phyloP scores from a whole-genome alignment of 2,113 vertebrate genomes.

The Nycticryphes semicollaris region DNA sequence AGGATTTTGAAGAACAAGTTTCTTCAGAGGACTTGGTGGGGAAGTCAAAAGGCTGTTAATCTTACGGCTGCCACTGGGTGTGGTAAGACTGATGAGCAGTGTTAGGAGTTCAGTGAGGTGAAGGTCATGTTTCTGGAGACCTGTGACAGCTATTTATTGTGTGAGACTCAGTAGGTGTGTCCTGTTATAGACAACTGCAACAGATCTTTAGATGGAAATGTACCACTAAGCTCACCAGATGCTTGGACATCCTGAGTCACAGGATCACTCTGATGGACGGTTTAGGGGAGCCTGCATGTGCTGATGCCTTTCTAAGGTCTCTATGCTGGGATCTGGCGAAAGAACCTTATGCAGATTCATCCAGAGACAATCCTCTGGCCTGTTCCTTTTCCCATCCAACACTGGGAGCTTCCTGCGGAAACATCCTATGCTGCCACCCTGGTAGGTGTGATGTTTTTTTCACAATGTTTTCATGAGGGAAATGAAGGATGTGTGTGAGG shows the following conservation, averaged over 20 bases:
- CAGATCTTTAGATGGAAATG: not conserved
- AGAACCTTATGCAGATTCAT: not conserved
- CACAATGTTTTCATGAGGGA: not conserved
- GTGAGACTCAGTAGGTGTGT: rapidly evolving
- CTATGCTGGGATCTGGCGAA: not conserved
- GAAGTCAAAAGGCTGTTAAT: not conserved
- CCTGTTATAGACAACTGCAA: not conserved
- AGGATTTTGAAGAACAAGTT: not conserved
- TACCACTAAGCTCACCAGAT: not conserved
- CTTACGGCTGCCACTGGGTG: not conserved
- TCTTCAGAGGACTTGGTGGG: not conserved
- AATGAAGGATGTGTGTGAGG: not conserved
- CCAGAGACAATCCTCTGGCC: not conserved
- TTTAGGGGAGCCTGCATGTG: not conserved
- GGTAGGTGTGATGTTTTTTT: not conserved
- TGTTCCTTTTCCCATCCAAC: not conserved
- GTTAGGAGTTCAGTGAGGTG: not conserved
- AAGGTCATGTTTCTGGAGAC: not conserved
- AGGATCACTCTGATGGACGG: rapidly evolving
- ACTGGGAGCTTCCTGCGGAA: not conserved
- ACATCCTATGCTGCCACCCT: rapidly evolving
- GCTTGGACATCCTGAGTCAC: not conserved
- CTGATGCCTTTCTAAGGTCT: not conserved
- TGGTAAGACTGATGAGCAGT: not conserved
- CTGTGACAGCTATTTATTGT: not conserved